Conservation (phyloP, 1,140 invertebrate species). For the Chironomus tepperi region DNA sequence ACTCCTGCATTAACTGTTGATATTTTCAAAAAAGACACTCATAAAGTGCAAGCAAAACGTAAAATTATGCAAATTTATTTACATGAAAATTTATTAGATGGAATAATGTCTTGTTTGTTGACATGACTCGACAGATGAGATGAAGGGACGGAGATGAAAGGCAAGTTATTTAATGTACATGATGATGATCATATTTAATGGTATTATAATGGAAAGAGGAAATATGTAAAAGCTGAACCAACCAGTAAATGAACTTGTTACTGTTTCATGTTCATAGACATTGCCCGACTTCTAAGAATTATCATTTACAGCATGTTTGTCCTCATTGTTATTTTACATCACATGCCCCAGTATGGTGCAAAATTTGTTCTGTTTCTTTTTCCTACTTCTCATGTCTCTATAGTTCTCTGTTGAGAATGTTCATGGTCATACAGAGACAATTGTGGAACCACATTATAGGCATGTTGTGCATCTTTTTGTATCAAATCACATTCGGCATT, state of each 20-base stretch:
- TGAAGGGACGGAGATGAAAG: background rate
- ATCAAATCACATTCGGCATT: background rate
- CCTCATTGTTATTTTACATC: background rate
- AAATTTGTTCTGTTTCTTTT: too few species aligned
- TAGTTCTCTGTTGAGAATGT: background rate
- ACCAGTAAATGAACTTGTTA: slow-evolving; percentile 13
- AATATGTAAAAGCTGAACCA: background rate
- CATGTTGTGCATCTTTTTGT: background rate
- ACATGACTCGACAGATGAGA: background rate
- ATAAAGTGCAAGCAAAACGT: background rate
- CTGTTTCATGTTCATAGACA: background rate
- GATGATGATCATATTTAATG: background rate
- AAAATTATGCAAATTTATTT: slow-evolving; percentile 9
- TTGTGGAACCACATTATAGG: background rate
- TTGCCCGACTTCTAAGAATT: slow-evolving; percentile 11
- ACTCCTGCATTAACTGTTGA: too few species aligned
- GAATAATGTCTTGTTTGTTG: background rate
- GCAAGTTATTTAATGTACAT: background rate
- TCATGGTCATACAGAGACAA: background rate
- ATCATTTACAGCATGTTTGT: background rate
- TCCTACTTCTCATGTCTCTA: too few species aligned
- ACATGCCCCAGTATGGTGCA: slow-evolving; percentile 5
- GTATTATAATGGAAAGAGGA: too few species aligned
- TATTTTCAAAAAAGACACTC: background rate
- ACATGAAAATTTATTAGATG: slow-evolving; percentile 14